Conservation (phyloP, 2,888 invertebrate genomes). For the Mystacides longicornis region DNA sequence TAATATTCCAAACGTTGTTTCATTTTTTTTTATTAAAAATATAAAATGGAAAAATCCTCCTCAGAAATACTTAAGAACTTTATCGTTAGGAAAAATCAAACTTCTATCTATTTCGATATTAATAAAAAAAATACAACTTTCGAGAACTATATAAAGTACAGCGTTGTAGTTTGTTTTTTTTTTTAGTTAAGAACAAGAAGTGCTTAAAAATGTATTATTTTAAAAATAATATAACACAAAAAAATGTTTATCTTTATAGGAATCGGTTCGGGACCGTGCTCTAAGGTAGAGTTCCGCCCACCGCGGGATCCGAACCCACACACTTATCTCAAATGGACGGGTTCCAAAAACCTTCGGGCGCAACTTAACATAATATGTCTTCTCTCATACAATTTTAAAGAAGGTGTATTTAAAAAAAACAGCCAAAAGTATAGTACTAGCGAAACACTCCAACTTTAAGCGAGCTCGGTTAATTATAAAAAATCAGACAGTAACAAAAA, state of each 20-base stretch:
- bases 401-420: constrained; percentile 26
- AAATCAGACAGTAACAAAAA: too few species aligned
- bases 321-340: constrained; percentile 1
- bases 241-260: background rate
- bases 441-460: too few species aligned
- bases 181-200: background rate
- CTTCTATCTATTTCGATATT: background rate
- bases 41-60: too few species aligned
- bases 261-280: constrained; percentile 3
- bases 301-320: constrained; percentile 4
- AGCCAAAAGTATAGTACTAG: constrained; percentile 25
- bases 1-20: too few species aligned
- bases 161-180: background rate
- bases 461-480: too few species aligned
- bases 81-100: background rate
- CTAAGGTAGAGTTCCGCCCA: constrained; percentile 10
- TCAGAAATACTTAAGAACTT: too few species aligned
- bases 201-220: background rate
- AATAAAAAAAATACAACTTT: background rate
- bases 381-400: constrained; percentile 25
- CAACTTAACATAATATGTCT: too few species aligned
- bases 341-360: constrained; percentile 12
- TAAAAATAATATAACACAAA: background rate
- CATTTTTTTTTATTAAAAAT: too few species aligned
- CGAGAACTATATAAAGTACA: background rate